Evolutionary conservation across 2,888 invertebrate genomes (phyloP), one percentile per base, ranked within the genome.

Genomic region (Thymelicus sylvestris): DNA sequence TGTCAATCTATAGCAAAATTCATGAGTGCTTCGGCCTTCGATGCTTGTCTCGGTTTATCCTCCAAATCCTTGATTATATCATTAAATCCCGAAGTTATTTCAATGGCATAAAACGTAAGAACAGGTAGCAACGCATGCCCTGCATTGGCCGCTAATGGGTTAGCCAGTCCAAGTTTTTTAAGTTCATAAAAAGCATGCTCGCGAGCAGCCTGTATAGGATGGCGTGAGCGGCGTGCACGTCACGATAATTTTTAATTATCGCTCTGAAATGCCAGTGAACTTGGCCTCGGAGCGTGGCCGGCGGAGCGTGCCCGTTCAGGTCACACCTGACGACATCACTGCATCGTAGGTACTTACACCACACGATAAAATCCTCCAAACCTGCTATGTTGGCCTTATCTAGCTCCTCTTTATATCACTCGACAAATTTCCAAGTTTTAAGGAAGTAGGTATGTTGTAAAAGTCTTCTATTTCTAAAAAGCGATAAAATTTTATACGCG

Each of bases 221-320:
- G 86, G 92, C 93, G 93, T 93, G 93, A 89, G 88, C 84, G 83
- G 81, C 79, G 85, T 82, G 86, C 88, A 82, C 92, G 92, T 91
- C 92, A 92, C 91, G 91, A 92, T 92, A 91, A 89, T 93, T 93
- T 93, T 93, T 93, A 93, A 93, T 93, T 93, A 93, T 91, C 91
- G 91, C 87, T 85, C 87, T 91, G 90, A 92, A 93, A 93, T 93
- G 93, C 93, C 93, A 93, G 90, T 93, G 93, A 93, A 93, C 93
- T 92, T 93, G 93, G 93, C 90, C 91, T 90, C 87, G 87, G 81
- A 86, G 88, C 83, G 84, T 86, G 84, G 85, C 86, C 82, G 87
- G 82, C 82, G 83, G 79, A 80, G 76, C 81, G 80, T 80, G 80
- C 86, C 85, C 85, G 86, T 85, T 85, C 90, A 87, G 92, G 92